Conservation (phyloP, 2,888 invertebrate species). For the Drosophila kambysellisi region DNA sequence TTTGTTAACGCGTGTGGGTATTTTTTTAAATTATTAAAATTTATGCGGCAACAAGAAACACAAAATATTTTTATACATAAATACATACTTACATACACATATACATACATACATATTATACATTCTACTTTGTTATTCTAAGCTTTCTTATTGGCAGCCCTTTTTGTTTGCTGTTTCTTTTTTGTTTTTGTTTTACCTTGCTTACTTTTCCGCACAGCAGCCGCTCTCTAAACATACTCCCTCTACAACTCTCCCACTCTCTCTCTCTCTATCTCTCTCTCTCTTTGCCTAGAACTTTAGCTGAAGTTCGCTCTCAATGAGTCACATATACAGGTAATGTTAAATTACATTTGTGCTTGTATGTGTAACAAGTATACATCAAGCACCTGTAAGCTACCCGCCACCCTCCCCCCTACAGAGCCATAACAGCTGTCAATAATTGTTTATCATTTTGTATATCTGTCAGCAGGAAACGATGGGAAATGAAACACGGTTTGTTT, state of each 20-base stretch:
- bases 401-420: neutral
- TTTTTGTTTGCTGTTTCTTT: constrained; percentile 22
- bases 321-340: constrained; percentile 14
- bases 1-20: constrained; percentile 35
- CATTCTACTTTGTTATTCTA: constrained; percentile 32
- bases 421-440: constrained; percentile 59
- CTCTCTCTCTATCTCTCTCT: neutral
- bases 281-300: constrained; percentile 39
- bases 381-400: constrained; percentile 52
- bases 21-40: constrained; percentile 64
- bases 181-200: constrained; percentile 32
- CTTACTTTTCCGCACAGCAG: constrained; percentile 13
- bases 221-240: constrained; percentile 14
- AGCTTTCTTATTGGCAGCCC: constrained; percentile 29
- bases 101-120: constrained; percentile 6
- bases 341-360: constrained; percentile 15
- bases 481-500: constrained; percentile 1
- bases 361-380: constrained; percentile 16
- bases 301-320: constrained; percentile 48
- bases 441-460: constrained; percentile 45
- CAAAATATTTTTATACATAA: constrained; percentile 6
- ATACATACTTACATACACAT: constrained; percentile 5
- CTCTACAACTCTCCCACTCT: constrained; percentile 1
- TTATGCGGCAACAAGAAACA: constrained; percentile 47
- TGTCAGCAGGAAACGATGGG: constrained; percentile 1